A percentile compares a stretch with the other conserved stretches of the same genome.
These are phyloP conservation scores for Orientallactaga sibirica DNA, from an alignment of 2,797 vertebrate species.

Conservation along the genomic window DNA sequence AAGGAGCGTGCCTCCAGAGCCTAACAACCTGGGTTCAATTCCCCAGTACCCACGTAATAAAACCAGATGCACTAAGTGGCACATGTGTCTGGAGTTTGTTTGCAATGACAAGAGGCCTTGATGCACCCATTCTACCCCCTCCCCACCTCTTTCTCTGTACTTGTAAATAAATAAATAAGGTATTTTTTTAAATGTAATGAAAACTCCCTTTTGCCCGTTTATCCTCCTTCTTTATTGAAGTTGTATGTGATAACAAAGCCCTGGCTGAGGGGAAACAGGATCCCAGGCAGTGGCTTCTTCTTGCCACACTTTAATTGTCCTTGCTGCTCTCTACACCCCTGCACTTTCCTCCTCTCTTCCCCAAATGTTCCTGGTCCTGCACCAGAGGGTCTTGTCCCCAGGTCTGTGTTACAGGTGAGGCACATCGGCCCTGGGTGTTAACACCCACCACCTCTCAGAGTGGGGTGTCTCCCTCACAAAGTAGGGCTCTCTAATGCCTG, in stretches of 20 bases:
- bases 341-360: not conserved
- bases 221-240: not conserved
- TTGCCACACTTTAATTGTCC: not conserved
- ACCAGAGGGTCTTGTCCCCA: not conserved
- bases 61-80: too few relatives aligned
- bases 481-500: not conserved
- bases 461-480: not conserved
- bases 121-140: too few relatives aligned
- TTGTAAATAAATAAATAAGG: too few relatives aligned
- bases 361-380: too few relatives aligned
- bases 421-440: not conserved
- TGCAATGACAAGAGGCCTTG: too few relatives aligned
- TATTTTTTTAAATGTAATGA: too few relatives aligned
- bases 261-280: not conserved
- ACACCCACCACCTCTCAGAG: not conserved
- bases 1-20: too few relatives aligned
- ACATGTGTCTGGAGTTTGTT: too few relatives aligned
- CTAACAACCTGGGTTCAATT: too few relatives aligned
- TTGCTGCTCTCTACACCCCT: fast-evolving
- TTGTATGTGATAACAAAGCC: not conserved
- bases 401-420: not conserved
- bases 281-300: not conserved
- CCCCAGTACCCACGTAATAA: too few relatives aligned
- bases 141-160: too few relatives aligned
- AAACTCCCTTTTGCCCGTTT: not conserved